Conservation (phyloP, 2,113 vertebrate genomes). For the Python bivittatus region DNA sequence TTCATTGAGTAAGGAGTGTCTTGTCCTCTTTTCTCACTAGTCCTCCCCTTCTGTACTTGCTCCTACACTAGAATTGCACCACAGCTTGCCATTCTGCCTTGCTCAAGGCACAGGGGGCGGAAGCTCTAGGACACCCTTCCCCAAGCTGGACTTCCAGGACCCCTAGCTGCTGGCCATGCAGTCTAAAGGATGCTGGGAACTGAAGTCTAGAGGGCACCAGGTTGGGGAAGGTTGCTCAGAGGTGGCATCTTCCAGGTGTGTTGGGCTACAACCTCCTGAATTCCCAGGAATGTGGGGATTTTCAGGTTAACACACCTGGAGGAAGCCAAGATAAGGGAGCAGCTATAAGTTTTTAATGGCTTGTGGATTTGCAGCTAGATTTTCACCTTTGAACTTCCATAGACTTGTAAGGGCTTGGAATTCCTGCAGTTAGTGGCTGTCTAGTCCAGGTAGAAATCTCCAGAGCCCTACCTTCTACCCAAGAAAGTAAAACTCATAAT, state of each 20-base stretch:
- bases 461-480: neutral
- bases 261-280: neutral
- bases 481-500: neutral
- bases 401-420: neutral
- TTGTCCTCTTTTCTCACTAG: neutral
- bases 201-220: neutral
- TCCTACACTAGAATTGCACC: neutral
- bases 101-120: neutral
- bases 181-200: neutral
- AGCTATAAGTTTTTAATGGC: neutral
- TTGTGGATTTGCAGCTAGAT: neutral
- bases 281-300: neutral
- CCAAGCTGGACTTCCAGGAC: neutral
- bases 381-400: neutral
- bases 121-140: neutral
- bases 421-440: neutral
- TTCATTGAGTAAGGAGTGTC: neutral
- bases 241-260: neutral
- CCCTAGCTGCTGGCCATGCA: neutral
- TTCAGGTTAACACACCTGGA: neutral
- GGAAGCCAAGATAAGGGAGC: neutral
- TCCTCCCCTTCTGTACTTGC: neutral
- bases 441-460: neutral
- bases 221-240: neutral
- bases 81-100: neutral